Percentiles rank a stretch among this genome's conserved stretches.
Conservation (phyloP, 2,797 vertebrate species). For the Pristis pectinata region DNA sequence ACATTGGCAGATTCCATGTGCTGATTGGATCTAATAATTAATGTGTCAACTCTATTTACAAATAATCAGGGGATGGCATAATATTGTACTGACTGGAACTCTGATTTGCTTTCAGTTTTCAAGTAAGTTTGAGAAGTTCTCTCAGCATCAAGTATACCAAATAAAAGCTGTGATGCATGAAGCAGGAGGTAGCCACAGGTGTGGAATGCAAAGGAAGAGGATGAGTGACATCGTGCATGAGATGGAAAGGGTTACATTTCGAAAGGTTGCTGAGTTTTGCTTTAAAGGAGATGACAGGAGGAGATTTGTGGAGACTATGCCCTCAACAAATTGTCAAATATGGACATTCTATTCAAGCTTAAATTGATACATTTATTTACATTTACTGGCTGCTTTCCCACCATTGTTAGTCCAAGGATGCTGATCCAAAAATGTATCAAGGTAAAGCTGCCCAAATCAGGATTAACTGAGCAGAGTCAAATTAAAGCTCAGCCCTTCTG, state of each 20-base stretch:
- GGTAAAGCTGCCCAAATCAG: not conserved
- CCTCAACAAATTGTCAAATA: not conserved
- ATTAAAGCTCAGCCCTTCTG: not conserved
- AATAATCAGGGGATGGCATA: not conserved
- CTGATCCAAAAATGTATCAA: not conserved
- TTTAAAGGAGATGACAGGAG: not conserved
- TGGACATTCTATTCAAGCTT: not conserved
- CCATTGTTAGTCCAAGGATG: not conserved
- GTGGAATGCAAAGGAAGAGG: not conserved
- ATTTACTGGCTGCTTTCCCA: not conserved
- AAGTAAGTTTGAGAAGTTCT: not conserved
- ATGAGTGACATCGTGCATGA: not conserved
- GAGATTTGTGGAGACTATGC: not conserved
- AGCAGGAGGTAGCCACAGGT: not conserved
- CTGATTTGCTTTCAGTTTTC: not conserved
- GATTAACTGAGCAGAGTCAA: not conserved
- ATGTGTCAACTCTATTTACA: not conserved
- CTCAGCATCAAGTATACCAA: not conserved
- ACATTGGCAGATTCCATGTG: not conserved
- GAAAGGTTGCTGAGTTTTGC: not conserved
- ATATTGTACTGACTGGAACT: not conserved
- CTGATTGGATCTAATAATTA: not conserved
- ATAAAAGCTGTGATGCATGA: not conserved
- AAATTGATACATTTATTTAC: not conserved
- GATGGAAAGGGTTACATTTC: not conserved